These are phyloP conservation scores for Galeopterus variegatus DNA, from an alignment of 2,113 vertebrate species.

Conservation along the genomic window DNA sequence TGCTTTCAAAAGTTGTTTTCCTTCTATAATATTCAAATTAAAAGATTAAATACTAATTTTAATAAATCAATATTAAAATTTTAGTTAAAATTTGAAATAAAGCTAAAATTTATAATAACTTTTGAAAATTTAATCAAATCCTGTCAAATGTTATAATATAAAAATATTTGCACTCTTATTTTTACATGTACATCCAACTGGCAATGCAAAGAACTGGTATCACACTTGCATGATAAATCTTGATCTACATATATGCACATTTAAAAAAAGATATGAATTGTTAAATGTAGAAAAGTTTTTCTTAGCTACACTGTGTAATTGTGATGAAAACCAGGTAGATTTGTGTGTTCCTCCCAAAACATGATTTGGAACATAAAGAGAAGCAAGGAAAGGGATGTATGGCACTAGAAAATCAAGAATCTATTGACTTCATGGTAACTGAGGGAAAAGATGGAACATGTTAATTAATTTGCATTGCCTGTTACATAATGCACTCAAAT, in stretches of 20 bases:
- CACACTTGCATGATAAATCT: neutral
- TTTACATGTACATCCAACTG: neutral
- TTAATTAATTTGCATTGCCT: constrained; percentile 33
- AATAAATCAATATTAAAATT: neutral
- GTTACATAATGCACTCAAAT: constrained; percentile 32
- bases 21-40: neutral
- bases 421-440: constrained; percentile 36
- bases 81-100: neutral
- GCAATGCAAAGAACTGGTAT: neutral
- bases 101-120: neutral
- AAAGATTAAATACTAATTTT: neutral
- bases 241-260: constrained; percentile 4
- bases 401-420: constrained; percentile 7
- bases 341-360: constrained; percentile 12
- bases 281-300: constrained; percentile 24
- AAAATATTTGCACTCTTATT: neutral
- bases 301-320: neutral
- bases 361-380: constrained; percentile 38
- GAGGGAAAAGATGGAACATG: constrained; percentile 29
- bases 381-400: neutral
- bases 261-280: neutral
- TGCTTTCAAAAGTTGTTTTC: neutral
- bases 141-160: neutral
- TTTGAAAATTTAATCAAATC: neutral
- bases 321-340: constrained; percentile 21